Percentiles rank a stretch among this genome's conserved stretches.
Evolutionary conservation across 2,797 vertebrate species (phyloP).

Genomic region (Phoxinus dragarum): DNA sequence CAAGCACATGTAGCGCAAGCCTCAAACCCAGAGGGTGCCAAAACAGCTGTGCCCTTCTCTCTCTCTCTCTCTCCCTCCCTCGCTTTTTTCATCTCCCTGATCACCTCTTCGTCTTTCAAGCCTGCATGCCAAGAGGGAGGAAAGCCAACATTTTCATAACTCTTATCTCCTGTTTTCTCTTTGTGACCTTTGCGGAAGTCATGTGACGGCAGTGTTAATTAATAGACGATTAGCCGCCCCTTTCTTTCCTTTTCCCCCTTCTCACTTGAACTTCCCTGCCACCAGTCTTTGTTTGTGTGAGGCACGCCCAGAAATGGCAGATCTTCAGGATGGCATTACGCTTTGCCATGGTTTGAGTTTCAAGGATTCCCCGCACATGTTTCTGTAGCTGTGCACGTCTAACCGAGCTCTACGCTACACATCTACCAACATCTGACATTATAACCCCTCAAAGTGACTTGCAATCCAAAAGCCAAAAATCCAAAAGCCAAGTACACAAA

Average conservation of each 20-base stretch:
- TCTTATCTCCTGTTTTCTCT: conserved; percentile 65
- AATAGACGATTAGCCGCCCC: conserved; percentile 67
- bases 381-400: conserved; percentile 8
- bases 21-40: conserved; percentile 31
- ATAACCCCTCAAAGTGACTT: background rate
- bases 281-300: background rate
- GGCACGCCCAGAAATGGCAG: conserved; percentile 22
- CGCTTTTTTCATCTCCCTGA: background rate
- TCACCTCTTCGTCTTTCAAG: conserved; percentile 47
- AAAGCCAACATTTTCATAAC: conserved; percentile 63
- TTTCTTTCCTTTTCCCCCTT: conserved; percentile 47
- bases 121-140: conserved; percentile 30
- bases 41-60: conserved; percentile 32
- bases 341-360: conserved; percentile 37
- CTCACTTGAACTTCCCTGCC: conserved; percentile 17
- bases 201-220: conserved; percentile 56
- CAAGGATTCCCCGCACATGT: conserved; percentile 37
- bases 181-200: conserved; percentile 58
- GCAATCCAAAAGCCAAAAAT: too few species aligned
- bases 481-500: too few species aligned
- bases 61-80: background rate
- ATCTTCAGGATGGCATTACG: conserved; percentile 5
- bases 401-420: conserved; percentile 5
- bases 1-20: conserved; percentile 37
- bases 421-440: conserved; percentile 9